Percentiles rank a stretch among this genome's conserved stretches.
These are phyloP conservation scores for Cataglyphis cursor DNA, from an alignment of 2,888 invertebrate species.

Conservation along the genomic window DNA sequence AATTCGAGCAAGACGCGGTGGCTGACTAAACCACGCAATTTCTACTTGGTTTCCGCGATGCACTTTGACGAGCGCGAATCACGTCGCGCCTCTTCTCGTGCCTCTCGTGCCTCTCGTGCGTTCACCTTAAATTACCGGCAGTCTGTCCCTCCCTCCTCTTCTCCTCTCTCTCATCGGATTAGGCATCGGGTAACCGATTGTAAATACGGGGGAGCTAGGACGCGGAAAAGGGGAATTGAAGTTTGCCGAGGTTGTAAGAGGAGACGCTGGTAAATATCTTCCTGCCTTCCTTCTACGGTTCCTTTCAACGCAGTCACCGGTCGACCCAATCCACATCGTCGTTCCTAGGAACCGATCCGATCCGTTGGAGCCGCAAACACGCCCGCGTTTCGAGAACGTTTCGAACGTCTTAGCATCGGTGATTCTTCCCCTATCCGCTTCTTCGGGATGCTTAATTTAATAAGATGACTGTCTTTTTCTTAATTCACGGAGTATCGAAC, in stretches of 20 bases:
- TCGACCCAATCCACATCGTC: conserved; percentile 59
- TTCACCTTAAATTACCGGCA: conserved; percentile 72
- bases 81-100: not conserved
- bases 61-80: conserved; percentile 27
- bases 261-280: conserved; percentile 80
- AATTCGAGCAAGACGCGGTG: conserved; percentile 4
- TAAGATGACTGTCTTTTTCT: conserved; percentile 10
- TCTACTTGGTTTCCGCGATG: conserved; percentile 34
- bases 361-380: conserved; percentile 52
- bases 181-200: conserved; percentile 81
- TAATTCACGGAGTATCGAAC: conserved; percentile 11
- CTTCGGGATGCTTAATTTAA: conserved; percentile 11
- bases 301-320: conserved; percentile 40
- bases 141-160: conserved; percentile 49
- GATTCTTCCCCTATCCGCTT: not conserved
- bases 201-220: conserved; percentile 76
- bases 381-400: conserved; percentile 32
- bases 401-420: conserved; percentile 33
- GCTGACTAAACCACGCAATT: conserved; percentile 25
- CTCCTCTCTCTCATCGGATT: conserved; percentile 72
- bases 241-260: conserved; percentile 80
- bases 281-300: conserved; percentile 61
- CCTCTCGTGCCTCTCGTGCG: conserved; percentile 26
- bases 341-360: conserved; percentile 62
- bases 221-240: conserved; percentile 76